phyloP scores from a whole-genome alignment of 1,140 invertebrate genomes.

The Wasmannia auropunctata region DNA sequence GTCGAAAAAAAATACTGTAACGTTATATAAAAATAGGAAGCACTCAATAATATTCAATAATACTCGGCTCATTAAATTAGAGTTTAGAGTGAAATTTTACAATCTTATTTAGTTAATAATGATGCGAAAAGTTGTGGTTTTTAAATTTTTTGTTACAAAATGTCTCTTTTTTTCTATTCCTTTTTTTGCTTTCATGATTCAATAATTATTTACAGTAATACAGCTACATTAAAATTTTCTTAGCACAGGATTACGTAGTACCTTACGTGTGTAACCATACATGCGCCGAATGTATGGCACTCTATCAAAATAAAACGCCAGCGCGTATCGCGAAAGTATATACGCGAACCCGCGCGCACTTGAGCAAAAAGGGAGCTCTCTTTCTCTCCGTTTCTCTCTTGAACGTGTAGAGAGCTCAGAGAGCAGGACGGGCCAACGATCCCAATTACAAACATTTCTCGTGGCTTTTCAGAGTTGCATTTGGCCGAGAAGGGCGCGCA shows the following conservation, averaged over 20 bases:
- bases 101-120: not conserved
- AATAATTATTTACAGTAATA: not conserved
- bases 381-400: constrained; percentile 28
- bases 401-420: constrained; percentile 54
- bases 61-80: not conserved
- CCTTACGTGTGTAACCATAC: not conserved
- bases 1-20: not conserved
- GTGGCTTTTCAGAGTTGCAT: constrained; percentile 78
- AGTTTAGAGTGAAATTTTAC: not conserved
- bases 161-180: not conserved
- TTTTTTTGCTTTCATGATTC: not conserved
- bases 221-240: not conserved
- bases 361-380: constrained; percentile 59
- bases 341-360: constrained; percentile 54
- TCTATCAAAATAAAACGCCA: constrained; percentile 34
- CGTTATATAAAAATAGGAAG: not conserved
- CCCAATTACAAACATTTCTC: constrained; percentile 83
- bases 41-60: not conserved
- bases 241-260: not conserved
- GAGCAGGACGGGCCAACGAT: constrained; percentile 77
- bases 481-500: constrained; percentile 67
- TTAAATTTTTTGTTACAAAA: not conserved
- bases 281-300: not conserved
- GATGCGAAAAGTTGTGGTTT: not conserved
- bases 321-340: constrained; percentile 29